These are phyloP conservation scores for Macheiramphus alcinus DNA, from an alignment of 2,113 vertebrate species.

Conservation along the genomic window DNA sequence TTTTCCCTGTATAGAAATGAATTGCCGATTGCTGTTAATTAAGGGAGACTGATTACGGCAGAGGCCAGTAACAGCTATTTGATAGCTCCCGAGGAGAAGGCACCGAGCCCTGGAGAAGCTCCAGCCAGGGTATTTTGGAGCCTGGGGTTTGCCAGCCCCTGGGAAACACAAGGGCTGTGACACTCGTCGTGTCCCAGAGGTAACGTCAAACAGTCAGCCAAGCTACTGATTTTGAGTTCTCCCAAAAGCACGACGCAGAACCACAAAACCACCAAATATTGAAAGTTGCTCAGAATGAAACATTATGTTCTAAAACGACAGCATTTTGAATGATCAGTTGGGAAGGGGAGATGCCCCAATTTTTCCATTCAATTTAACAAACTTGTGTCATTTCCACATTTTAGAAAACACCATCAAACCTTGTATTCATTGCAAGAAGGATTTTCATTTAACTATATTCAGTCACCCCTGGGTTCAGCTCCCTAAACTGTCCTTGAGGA, in stretches of 20 bases:
- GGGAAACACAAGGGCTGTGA: background rate
- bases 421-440: background rate
- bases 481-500: background rate
- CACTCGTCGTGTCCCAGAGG: background rate
- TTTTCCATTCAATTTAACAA: background rate
- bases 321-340: background rate
- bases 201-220: background rate
- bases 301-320: accelerated
- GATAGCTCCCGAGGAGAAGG: background rate
- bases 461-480: background rate
- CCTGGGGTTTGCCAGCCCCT: background rate
- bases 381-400: background rate
- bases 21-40: background rate
- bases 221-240: background rate
- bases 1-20: background rate
- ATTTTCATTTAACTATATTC: background rate
- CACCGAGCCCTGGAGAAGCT: background rate
- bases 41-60: background rate
- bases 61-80: accelerated
- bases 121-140: background rate
- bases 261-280: background rate
- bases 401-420: background rate
- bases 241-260: background rate
- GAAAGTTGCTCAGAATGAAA: background rate
- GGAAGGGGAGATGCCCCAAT: background rate